Base-by-base conservation (phyloP, 1,140 invertebrate species). In the Uloborus diversus region DNA sequence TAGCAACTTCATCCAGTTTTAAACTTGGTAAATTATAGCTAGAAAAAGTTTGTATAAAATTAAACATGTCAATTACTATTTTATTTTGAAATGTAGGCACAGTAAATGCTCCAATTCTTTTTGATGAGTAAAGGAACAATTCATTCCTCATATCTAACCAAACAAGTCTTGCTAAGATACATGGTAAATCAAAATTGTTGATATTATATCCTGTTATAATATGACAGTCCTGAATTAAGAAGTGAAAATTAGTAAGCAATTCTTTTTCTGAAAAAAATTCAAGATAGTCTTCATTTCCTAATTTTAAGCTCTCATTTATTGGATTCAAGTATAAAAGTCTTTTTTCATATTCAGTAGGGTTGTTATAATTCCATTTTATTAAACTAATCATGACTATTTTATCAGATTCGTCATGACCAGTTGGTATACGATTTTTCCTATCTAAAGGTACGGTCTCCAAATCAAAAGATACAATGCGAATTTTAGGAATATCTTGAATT, bases 301-400 rank as follows among this genome's bases (percentile, higher is more conserved):
- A 30, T 30, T 51, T 51, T 49, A 68, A 68, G 9, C 37, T 9
- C 51, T 49, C 47, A 11, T 27, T n/a, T n/a, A 68, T 30, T 17
- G 64, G 64, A 68, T 68, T 68, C 51, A 68, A 68, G 51, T 49
- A 68, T 20, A 68, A n/a, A 5, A 68, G 4, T 28, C 25, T 68
- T 51, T 68, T 68, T 49, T 5, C 17, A 42, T 17, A 42, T 5
- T 17, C 5, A 42, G 37, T 42, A 42, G 17, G 7, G 37, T 17
- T 53, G 7, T 5, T 20, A 3, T 0, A 11, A 53, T 33, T 56
- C 66, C 66, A 69, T 23, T 56, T 69, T 3, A 69, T 30, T 14
- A 69, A 33, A 69, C 66, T 69, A 25, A 69, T 69, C 66, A 69
- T 69, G 9, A 69, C 66, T 23, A 69, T 69, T 53, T 33, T 17